These are phyloP conservation scores for Mantis religiosa DNA, from an alignment of 2,888 invertebrate species.

Conservation along the genomic window DNA sequence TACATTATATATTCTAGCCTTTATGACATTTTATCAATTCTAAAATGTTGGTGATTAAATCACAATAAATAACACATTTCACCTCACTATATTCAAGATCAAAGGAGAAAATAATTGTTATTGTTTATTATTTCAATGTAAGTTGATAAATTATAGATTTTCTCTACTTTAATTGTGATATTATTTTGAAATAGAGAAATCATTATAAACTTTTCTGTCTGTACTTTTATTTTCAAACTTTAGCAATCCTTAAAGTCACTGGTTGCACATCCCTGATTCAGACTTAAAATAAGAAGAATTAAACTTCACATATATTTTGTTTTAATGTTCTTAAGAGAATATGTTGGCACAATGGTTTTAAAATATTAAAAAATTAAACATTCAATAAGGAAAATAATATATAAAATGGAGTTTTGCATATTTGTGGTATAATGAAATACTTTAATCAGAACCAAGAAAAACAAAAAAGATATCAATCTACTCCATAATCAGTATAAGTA, in stretches of 20 bases:
- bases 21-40: not conserved
- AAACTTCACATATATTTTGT: too few species aligned
- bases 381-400: too few species aligned
- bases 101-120: not conserved
- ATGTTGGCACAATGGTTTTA: too few species aligned
- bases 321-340: too few species aligned
- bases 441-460: too few species aligned
- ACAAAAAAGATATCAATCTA: too few species aligned
- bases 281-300: not conserved
- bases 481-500: too few species aligned
- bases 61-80: not conserved
- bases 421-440: too few species aligned
- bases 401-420: too few species aligned
- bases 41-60: not conserved
- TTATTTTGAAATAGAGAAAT: not conserved
- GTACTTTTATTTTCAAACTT: not conserved
- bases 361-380: too few species aligned
- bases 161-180: not conserved
- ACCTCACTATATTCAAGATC: not conserved
- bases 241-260: not conserved
- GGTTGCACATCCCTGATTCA: not conserved
- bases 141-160: not conserved
- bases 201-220: not conserved
- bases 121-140: not conserved
- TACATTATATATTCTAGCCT: not conserved